Base-by-base conservation (phyloP, 2,797 vertebrate genomes). In the Stomatorhinus walkeri region DNA sequence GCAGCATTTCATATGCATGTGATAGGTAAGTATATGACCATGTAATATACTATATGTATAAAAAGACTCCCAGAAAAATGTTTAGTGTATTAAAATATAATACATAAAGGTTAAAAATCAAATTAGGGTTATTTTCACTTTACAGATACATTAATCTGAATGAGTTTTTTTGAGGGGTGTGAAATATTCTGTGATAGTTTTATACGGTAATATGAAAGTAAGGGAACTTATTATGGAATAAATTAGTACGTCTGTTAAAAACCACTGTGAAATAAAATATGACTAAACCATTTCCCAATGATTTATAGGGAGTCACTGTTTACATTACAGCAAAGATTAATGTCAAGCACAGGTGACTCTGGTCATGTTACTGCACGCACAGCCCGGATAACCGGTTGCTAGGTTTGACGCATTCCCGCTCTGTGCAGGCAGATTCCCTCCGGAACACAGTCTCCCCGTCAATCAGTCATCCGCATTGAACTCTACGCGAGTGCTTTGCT, bases 1-100 rank as follows among this genome's bases (percentile, higher is more conserved):
- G 87, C 94, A 52, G 32, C 86, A 64, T 56, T 52, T 22, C 5
- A 56, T n/a, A 79, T 76, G 19, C 32, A 76, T 14, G 68, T 76
- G 52, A 19, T 54, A 19, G 68, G 22, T 40, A 43, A 76, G 16
- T 76, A 40, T 76, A 76, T n/a, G 46, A 24, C 7, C 22, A 36
- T 5, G 9, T n/a, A 32, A 56, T 7, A 7, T 40, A 51, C 9
- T 6, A 72, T 88, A 36, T 32, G 12, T 64, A 14, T 46, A 61
- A 61, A 22, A 61, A 24, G 56, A 61, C 59, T 61, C 64, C 24
- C 61, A 32, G 9, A 10, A 28, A 68, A 68, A 68, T 24, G 61
- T n/a, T 61, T 61, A 24, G 3, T 61, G 2, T 61, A 64, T 64
- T 64, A 24, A 28, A 64, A 32, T 32, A 64, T 64, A 10, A 40